These are phyloP conservation scores for Nipponia nippon DNA, from an alignment of 2,113 vertebrate species.

Conservation along the genomic window DNA sequence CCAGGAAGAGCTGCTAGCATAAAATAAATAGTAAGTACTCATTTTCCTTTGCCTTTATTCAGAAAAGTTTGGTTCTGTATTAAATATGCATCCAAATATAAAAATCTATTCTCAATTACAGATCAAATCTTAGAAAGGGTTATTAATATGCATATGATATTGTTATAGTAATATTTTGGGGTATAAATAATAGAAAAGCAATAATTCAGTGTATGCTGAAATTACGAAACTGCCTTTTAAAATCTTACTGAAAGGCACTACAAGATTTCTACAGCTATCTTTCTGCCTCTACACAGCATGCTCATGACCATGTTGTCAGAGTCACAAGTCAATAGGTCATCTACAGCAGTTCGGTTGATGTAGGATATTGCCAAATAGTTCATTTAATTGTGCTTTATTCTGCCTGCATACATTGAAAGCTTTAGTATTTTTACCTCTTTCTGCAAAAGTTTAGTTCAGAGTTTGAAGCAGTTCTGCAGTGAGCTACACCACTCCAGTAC, in stretches of 20 bases:
- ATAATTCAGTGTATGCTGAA: background rate
- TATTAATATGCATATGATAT: background rate
- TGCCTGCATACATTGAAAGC: background rate
- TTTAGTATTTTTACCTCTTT: too few relatives aligned
- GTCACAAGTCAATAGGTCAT: background rate
- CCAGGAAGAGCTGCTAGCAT: background rate
- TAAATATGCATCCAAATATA: background rate
- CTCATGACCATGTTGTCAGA: fast-evolving
- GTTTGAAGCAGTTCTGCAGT: background rate
- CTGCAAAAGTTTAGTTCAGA: background rate
- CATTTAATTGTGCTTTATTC: background rate
- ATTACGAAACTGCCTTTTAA: background rate
- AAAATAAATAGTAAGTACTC: background rate
- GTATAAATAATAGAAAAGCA: constrained; percentile 32
- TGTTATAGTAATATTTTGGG: background rate
- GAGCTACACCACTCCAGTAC: background rate
- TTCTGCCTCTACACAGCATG: background rate
- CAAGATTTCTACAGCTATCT: background rate
- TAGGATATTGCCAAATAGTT: background rate
- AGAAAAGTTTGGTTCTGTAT: background rate
- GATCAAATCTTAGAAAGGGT: background rate
- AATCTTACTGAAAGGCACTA: background rate
- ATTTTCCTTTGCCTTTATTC: background rate
- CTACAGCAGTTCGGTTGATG: background rate
- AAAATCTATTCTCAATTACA: constrained; percentile 6